Conservation (phyloP, 2,888 invertebrate genomes). For the Mimachlamys varia region DNA sequence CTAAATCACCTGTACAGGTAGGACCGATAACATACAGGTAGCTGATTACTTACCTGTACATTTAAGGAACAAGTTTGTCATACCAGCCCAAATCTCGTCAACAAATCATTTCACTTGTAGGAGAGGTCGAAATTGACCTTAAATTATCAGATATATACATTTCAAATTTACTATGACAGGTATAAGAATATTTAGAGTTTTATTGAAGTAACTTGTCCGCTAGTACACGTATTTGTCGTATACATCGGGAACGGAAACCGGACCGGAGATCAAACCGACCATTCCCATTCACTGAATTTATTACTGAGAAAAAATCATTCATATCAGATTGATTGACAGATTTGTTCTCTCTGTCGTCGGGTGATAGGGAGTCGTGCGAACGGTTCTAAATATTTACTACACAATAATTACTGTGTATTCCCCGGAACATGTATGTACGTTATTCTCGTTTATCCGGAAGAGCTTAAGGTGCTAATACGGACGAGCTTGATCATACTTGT, state of each 20-base stretch:
- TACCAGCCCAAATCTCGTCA: constrained; percentile 28
- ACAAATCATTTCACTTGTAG: neutral
- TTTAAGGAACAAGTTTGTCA: neutral
- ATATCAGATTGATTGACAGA: neutral
- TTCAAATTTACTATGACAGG: neutral
- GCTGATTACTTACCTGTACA: neutral
- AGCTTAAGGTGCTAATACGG: too few species aligned
- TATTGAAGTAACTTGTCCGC: neutral
- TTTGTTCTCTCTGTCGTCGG: neutral
- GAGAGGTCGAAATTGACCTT: neutral
- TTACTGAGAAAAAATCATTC: neutral
- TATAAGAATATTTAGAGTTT: neutral
- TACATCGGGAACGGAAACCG: neutral
- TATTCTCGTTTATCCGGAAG: too few species aligned
- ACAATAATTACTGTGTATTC: too few species aligned
- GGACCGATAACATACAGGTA: neutral
- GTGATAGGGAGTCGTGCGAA: neutral
- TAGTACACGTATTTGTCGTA: neutral
- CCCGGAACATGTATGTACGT: too few species aligned
- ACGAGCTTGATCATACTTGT: too few species aligned
- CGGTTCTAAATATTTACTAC: too few species aligned
- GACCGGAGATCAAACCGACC: neutral
- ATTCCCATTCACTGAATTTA: neutral
- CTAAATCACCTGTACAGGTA: neutral
- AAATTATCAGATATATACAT: neutral